phyloP scores from a whole-genome alignment of 1,140 invertebrate genomes.

The Manduca sexta region DNA sequence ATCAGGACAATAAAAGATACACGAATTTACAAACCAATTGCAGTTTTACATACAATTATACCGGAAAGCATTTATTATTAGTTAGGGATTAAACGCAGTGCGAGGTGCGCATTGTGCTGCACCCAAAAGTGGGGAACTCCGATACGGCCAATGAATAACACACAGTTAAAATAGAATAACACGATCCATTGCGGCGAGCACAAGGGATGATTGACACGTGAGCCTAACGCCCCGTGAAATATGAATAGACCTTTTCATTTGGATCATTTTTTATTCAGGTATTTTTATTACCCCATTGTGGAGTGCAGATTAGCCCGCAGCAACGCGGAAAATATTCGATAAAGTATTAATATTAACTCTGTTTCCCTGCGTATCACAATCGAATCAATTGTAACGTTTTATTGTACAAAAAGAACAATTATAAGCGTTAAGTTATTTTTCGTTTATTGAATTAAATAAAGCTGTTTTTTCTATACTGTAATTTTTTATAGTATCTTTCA shows the following conservation, averaged over 20 bases:
- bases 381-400: background rate
- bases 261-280: constrained; percentile 41
- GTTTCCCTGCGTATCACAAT: constrained; percentile 19
- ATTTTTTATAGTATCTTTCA: too few species aligned
- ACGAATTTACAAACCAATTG: background rate
- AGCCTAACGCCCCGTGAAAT: constrained; percentile 43
- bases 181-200: constrained; percentile 42
- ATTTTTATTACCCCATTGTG: constrained; percentile 57
- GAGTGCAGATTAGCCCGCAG: constrained; percentile 41
- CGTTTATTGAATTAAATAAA: too few species aligned
- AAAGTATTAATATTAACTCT: constrained; percentile 21
- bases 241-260: constrained; percentile 39
- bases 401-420: too few species aligned
- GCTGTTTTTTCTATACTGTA: too few species aligned
- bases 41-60: constrained; percentile 7
- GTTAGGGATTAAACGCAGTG: constrained; percentile 35
- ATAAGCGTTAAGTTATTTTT: too few species aligned
- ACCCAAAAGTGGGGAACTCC: constrained; percentile 31
- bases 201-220: constrained; percentile 65
- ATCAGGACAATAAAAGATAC: too few species aligned
- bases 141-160: constrained; percentile 64
- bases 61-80: constrained; percentile 19
- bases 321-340: constrained; percentile 55
- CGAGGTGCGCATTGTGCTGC: constrained; percentile 30
- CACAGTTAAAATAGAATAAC: constrained; percentile 56